Conservation (phyloP, 2,113 vertebrate species). For the Paradoxurus hermaphroditus region DNA sequence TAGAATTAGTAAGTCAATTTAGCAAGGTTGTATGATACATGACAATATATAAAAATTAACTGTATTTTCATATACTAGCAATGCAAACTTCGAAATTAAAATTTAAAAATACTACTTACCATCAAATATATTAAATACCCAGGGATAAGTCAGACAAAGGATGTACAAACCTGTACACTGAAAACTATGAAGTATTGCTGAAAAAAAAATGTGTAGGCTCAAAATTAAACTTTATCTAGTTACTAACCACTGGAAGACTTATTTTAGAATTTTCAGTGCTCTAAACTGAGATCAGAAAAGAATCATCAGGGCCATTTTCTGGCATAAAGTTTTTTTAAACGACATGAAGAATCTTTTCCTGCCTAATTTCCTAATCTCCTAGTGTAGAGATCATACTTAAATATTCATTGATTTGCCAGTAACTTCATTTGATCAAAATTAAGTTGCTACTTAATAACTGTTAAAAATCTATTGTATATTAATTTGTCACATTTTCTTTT, state of each 20-base stretch:
- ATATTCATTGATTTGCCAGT: not conserved
- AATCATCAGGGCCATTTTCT: not conserved
- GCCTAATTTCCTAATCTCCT: slow-evolving; percentile 1
- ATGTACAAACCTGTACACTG: not conserved
- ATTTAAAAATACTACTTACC: not conserved
- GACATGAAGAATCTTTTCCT: not conserved
- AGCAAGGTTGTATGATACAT: not conserved
- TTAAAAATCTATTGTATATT: not conserved
- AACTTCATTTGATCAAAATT: slow-evolving; percentile 16
- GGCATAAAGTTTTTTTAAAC: not conserved
- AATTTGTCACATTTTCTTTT: not conserved
- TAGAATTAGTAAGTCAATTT: not conserved
- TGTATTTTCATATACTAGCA: not conserved
- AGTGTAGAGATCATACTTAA: not conserved
- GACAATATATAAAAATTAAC: not conserved
- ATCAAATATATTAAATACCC: not conserved
- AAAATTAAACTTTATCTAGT: not conserved
- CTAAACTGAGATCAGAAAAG: not conserved
- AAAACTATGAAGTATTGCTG: not conserved
- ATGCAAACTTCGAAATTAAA: not conserved
- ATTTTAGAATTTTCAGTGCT: not conserved
- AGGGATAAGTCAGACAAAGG: not conserved
- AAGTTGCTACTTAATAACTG: not conserved
- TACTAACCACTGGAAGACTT: not conserved
- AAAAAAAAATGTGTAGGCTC: not conserved